Base-by-base conservation (phyloP, 2,888 invertebrate species). In the Leistus spinibarbis region DNA sequence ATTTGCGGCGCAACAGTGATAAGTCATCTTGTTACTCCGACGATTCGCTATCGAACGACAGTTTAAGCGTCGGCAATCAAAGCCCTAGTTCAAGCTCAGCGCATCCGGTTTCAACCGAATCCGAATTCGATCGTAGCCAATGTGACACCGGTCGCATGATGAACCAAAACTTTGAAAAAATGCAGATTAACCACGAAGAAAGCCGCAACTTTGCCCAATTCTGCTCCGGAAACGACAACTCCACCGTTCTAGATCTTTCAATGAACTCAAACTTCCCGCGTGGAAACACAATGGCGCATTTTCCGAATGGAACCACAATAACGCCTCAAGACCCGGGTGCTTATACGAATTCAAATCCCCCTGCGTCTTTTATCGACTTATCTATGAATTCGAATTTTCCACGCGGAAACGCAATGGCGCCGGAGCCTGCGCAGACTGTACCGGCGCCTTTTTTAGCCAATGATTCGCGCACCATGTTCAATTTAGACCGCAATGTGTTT, bases 11-110 rank as follows among this genome's bases (percentile, higher is more conserved):
- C 17, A 92, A 92, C 17, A 91, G 91, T 76, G 92, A 92, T 78
- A 91, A 91, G 79, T 91, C 91, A 0, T 84, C 92, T 3, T 91
- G 91, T 9, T 92, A 92, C 81, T 92, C 92, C 53, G 92, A 92
- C 77, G 92, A 92, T 81, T 92, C 92, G 0, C 81, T 92, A n/a
- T 92, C 92, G 79, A 92, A 92, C 78, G 92, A 92, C 80, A 86
- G 85, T 77, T 77, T 85, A 57, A 85, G 85, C 68, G 78, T 80
- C 64, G 85, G 86, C 13, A 85, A 85, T 77, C 85, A 85, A 77
- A 85, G 85, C 76, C 86, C 85, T 3, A 85, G 85, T 72, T 84
- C 84, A 3, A 85, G 85, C 74, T 83, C 83, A 83, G 83, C 71
- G 83, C 84, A 76, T 83, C 84, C 78, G 81, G 81, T 17, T 81